Evolutionary conservation across 2,113 vertebrate species (phyloP).

Genomic region (Hymenochirus boettgeri): DNA sequence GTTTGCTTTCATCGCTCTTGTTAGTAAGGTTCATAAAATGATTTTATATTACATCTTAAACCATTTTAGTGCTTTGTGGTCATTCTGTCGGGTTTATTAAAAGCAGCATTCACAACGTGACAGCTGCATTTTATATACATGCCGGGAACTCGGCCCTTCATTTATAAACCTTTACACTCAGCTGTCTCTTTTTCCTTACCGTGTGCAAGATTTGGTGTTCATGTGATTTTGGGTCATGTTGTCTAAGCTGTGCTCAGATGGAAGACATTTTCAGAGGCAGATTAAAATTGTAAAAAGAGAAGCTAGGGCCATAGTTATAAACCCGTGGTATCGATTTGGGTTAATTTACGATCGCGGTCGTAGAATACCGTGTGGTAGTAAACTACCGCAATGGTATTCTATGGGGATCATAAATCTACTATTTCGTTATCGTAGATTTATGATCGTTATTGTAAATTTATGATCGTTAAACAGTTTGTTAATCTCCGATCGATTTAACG

Average conservation of each 20-base stretch:
- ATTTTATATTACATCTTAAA: constrained; percentile 14
- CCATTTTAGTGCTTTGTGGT: constrained; percentile 10
- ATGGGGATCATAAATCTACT: too few relatives aligned
- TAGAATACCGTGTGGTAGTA: too few relatives aligned
- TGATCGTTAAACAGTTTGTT: too few relatives aligned
- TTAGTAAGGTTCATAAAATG: constrained; percentile 1
- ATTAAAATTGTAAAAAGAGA: neutral
- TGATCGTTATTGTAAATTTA: too few relatives aligned
- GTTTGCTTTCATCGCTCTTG: constrained; percentile 5
- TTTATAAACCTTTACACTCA: constrained; percentile 27
- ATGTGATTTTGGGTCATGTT: constrained; percentile 14
- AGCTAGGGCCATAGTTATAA: too few relatives aligned
- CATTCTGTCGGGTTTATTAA: constrained; percentile 19
- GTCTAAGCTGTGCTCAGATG: neutral
- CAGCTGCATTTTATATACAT: constrained; percentile 38
- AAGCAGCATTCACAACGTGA: constrained; percentile 20
- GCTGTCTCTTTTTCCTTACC: constrained; percentile 21
- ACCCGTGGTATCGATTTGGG: too few relatives aligned
- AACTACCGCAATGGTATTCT: too few relatives aligned
- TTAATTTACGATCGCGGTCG: too few relatives aligned
- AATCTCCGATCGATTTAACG: too few relatives aligned
- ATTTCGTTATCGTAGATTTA: too few relatives aligned
- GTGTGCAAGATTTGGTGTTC: constrained; percentile 17
- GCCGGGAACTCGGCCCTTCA: constrained; percentile 20
- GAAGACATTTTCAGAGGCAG: neutral